Evolutionary conservation across 2,797 vertebrate species (phyloP), one percentile per base, ranked within the genome.

Genomic region (Lophius americanus): DNA sequence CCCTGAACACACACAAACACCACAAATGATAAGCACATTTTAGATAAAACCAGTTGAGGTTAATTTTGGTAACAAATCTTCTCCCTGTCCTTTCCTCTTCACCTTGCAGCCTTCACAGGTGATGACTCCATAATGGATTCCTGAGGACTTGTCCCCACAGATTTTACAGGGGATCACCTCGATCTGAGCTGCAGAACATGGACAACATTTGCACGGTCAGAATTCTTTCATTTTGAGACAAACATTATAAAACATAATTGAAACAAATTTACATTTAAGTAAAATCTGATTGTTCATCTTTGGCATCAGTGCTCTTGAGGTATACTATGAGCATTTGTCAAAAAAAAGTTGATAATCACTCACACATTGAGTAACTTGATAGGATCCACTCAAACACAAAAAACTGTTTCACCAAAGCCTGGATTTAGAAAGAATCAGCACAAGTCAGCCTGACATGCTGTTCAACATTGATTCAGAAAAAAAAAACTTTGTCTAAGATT

Each of bases 61-160:
- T n/a, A 35, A 6, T 9, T 38, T 64, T 32, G 7, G 33, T 8
- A 8, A 7, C 13, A 7, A 36, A 37, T 7, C 4, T 39, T 54
- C 35, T 33, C 14, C 11, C 13, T 44, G 9, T 4, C 41, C 49
- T 51, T 60, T 67, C 9, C 13, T 60, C 38, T 93, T 93, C 85
- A 98, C 96, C 94, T 98, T 98, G 92, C 96, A 98, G 81, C 96
- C 96, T 86, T 98, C 96, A 1, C 96, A 98, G 78, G 96, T 97
- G 91, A 98, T 98, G 59, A 98, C 96, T 1, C 96, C 96, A 46
- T 98, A 98, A 90, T 98, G 96, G 85, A 98, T 97, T 81, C 96
- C 96, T 0, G 96, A 97, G 83, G 96, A 97, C 78, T 97, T 97
- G 91, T 98, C 96, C 58, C 96, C 96, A 4, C 96, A 97, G 89